These are phyloP conservation scores for Apamea monoglypha DNA, from an alignment of 2,888 invertebrate species.

Conservation along the genomic window DNA sequence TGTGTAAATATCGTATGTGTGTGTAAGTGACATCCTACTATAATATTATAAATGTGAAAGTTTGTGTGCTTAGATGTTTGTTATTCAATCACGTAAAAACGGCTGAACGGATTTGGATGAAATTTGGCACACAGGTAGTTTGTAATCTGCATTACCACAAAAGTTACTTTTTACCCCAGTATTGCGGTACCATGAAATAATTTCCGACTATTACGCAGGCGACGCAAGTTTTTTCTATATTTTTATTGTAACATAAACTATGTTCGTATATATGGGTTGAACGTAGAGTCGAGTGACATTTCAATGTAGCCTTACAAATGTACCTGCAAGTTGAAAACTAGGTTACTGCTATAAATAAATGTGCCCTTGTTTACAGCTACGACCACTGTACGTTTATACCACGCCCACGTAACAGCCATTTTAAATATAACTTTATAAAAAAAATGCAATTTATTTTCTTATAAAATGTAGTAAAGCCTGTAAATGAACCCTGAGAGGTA, in stretches of 20 bases:
- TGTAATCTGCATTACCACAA: neutral
- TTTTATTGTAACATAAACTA: neutral
- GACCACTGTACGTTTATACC: neutral
- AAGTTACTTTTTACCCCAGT: neutral
- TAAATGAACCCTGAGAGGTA: neutral
- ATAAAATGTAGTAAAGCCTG: neutral
- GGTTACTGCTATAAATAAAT: constrained; percentile 18
- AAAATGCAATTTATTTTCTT: neutral
- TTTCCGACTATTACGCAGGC: neutral
- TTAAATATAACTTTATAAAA: neutral
- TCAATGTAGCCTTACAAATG: constrained; percentile 24
- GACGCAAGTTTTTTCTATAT: neutral
- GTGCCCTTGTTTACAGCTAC: neutral
- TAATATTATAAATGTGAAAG: neutral
- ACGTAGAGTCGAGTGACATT: constrained; percentile 1
- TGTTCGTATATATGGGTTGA: neutral
- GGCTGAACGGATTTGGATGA: neutral
- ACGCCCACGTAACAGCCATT: neutral
- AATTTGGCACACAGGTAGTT: neutral
- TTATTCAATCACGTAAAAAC: neutral
- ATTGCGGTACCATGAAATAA: neutral
- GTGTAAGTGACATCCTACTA: neutral
- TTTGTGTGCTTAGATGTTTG: neutral
- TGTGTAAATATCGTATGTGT: constrained; percentile 30
- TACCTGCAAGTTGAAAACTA: constrained; percentile 21